Base-by-base conservation (phyloP, 2,797 vertebrate genomes). In the Pachyuromys duprasi region DNA sequence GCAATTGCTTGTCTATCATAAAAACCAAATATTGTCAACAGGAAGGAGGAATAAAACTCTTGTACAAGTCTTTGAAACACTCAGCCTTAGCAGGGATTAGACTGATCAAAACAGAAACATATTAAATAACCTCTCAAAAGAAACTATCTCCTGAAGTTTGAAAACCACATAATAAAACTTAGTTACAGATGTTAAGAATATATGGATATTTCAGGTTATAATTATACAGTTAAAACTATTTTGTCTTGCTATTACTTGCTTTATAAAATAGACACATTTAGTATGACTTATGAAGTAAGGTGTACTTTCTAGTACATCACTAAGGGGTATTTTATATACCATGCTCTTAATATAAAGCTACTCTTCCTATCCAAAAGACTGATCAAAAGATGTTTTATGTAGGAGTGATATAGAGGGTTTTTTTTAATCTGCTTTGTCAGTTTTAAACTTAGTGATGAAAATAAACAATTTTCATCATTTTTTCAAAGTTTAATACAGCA, bases 31-130 rank as follows among this genome's bases (percentile, higher is more conserved):
- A 49, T 5, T 80, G n/a, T 93, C 33, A 57, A 72, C 22, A 63
- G 8, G 57, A 18, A 74, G 9, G 42, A 45, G 17, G 11, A 81
- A 70, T 63, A 80, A 91, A 76, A 82, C n/a, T 80, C 15, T 39
- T 89, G n/a, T 49, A 13, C 26, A 78, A 20, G 39, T 86, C 49
- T 94, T 86, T 87, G 62, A 81, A 87, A 93, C 92, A 88, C n/a
- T 76, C 65, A 91, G 72, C 8, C 62, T 62, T 95, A 81, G 45
- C 22, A 80, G 42, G 14, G 55, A 60, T 62, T 93, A 36, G 28
- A 31, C 2, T 2, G 3, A 63, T 9, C 53, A 69, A 89, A 93
- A 93, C n/a, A 90, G 76, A 95, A 69, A 79, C 33, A 94, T 45
- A 84, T 2, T 14, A 39, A 49, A 63, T 55, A 86, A 33, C 24